These are phyloP conservation scores for Holothuria scabra DNA, from an alignment of 53 echinoderm and acorn worm species.

Conservation along the genomic window DNA sequence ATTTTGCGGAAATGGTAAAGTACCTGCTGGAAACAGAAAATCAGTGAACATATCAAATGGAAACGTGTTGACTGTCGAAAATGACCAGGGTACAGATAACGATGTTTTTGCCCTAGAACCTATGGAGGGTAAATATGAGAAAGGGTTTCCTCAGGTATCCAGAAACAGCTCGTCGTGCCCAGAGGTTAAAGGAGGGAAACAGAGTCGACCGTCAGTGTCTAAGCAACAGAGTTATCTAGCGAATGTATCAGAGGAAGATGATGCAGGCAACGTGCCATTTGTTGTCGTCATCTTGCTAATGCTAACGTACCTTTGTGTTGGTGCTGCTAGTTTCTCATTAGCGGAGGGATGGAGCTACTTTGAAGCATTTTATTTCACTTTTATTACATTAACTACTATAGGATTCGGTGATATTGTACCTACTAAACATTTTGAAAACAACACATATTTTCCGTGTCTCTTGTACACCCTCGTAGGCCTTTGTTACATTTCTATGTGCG, in stretches of 20 bases:
- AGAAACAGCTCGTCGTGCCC: background rate
- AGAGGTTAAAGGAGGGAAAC: background rate
- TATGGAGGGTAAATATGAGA: background rate
- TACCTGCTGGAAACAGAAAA: background rate
- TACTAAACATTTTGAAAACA: conserved; percentile 57
- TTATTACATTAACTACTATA: conserved; percentile 74
- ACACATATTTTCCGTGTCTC: conserved; percentile 57
- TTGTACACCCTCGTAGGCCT: conserved; percentile 65
- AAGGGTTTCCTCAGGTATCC: background rate
- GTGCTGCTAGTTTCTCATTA: conserved; percentile 53
- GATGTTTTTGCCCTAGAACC: background rate
- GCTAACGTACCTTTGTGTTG: conserved; percentile 57
- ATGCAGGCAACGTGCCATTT: conserved; percentile 60
- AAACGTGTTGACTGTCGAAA: background rate
- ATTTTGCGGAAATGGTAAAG: background rate
- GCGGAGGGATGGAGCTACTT: conserved; percentile 64
- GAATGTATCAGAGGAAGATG: conserved; percentile 36
- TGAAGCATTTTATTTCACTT: conserved; percentile 68
- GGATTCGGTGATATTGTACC: conserved; percentile 71
- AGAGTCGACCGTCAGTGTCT: background rate
- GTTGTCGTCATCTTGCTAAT: conserved; percentile 56
- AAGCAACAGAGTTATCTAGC: conserved; percentile 37
- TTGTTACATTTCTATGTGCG: conserved; percentile 72
- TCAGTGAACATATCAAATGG: background rate
- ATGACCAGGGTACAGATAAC: background rate